phyloP scores from a whole-genome alignment of 1,140 invertebrate species.

The Asobara japonica region DNA sequence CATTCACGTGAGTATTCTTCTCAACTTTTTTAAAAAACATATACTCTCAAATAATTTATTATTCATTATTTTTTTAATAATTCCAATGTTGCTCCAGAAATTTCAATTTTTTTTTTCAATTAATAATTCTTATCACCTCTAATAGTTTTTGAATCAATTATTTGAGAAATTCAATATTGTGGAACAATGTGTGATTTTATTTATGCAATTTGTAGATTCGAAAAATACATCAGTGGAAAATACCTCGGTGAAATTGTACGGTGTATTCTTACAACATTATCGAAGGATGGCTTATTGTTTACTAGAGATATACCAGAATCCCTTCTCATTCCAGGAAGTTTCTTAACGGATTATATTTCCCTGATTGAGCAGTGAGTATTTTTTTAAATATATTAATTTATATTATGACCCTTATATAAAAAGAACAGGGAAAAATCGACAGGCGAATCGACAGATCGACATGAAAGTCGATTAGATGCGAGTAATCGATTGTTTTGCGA shows the following conservation, averaged over 20 bases:
- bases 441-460: no score
- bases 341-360: constrained; percentile 78
- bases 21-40: neutral
- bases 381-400: constrained; percentile 4
- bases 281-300: constrained; percentile 69
- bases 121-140: no score
- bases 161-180: neutral
- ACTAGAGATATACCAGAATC: constrained; percentile 59
- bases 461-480: no score
- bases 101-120: no score
- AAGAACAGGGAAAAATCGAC: no score
- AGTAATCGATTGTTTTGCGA: no score
- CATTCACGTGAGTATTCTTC: constrained; percentile 65
- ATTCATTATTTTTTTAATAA: neutral
- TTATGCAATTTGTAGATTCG: constrained; percentile 66
- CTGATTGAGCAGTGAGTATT: constrained; percentile 74
- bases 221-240: constrained; percentile 76
- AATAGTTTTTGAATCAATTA: no score
- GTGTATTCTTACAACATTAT: constrained; percentile 68
- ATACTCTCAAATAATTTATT: neutral
- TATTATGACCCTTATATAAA: no score
- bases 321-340: constrained; percentile 64
- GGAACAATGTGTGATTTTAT: neutral
- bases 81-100: no score
- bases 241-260: constrained; percentile 75